Conservation (phyloP, 2,797 vertebrate genomes). For the Petrocephalus schoutedeni region DNA sequence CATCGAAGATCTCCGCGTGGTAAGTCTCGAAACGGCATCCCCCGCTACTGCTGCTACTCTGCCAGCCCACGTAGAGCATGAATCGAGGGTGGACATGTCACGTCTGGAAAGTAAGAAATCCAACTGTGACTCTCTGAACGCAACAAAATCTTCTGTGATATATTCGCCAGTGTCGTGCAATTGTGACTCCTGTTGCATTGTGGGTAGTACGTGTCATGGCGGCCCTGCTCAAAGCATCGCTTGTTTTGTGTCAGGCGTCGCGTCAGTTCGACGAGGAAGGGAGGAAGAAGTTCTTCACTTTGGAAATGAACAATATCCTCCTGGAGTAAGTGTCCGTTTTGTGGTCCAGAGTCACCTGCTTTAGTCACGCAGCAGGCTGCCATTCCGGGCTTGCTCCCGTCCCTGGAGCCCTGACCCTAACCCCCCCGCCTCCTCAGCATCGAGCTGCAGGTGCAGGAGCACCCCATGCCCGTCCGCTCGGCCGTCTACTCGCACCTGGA, state of each 20-base stretch:
- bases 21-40: constrained; percentile 42
- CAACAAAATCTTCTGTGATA: neutral
- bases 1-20: constrained; percentile 85
- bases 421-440: constrained; percentile 63
- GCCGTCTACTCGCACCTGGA: constrained; percentile 87
- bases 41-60: too few species aligned
- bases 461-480: constrained; percentile 69
- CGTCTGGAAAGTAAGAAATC: too few species aligned
- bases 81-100: neutral
- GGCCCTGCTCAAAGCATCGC: neutral
- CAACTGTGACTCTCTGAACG: too few species aligned
- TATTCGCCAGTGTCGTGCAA: neutral
- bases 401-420: neutral
- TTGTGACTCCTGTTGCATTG: neutral
- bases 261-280: constrained; percentile 94
- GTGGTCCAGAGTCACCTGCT: neutral
- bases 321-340: constrained; percentile 78
- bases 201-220: neutral
- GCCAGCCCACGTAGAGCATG: too few species aligned
- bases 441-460: constrained; percentile 90
- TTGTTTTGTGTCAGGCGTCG: constrained; percentile 70
- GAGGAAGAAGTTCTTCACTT: constrained; percentile 97
- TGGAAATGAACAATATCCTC: constrained; percentile 99
- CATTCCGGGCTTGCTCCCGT: neutral
- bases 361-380: neutral